These are phyloP conservation scores for Brachionus angularis DNA, from an alignment of 1,140 invertebrate genomes.

Conservation along the genomic window DNA sequence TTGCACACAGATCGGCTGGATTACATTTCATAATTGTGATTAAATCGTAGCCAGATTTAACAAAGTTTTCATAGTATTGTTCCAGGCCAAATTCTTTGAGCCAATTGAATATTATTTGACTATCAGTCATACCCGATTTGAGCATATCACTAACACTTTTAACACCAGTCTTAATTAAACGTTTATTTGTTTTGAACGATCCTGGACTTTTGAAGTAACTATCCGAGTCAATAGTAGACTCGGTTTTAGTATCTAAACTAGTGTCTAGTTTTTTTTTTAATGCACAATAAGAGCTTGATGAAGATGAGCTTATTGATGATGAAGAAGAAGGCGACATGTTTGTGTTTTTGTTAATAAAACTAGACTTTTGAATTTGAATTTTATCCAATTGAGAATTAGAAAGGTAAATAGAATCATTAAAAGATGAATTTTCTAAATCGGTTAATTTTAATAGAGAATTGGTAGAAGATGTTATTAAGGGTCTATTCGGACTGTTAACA, in stretches of 20 bases:
- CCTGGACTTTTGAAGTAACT: background rate
- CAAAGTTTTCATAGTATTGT: slow-evolving; percentile 88
- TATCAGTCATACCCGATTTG: slow-evolving; percentile 25
- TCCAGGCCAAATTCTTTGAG: slow-evolving; percentile 88
- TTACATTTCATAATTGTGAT: slow-evolving; percentile 95
- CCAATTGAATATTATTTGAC: slow-evolving; percentile 67
- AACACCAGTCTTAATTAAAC: no score
- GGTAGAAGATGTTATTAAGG: slow-evolving; percentile 49
- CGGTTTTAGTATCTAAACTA: background rate
- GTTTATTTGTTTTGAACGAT: background rate
- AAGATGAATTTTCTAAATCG: background rate
- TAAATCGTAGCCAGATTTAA: slow-evolving; percentile 92
- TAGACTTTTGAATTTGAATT: slow-evolving; percentile 10
- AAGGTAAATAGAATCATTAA: slow-evolving; percentile 7
- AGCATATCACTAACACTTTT: slow-evolving; percentile 9
- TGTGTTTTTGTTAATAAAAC: no score
- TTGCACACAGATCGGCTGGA: slow-evolving; percentile 77
- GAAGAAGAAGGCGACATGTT: background rate
- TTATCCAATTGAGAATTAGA: slow-evolving; percentile 6
- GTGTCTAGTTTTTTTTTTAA: background rate
- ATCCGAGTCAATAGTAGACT: no score
- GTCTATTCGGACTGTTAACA: slow-evolving; percentile 48
- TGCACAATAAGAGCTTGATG: background rate
- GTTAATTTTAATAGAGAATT: slow-evolving; percentile 44
- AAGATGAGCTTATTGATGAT: slow-evolving; percentile 3